Evolutionary conservation across 2,888 invertebrate species (phyloP).

Genomic region (Ariolimax columbianus): DNA sequence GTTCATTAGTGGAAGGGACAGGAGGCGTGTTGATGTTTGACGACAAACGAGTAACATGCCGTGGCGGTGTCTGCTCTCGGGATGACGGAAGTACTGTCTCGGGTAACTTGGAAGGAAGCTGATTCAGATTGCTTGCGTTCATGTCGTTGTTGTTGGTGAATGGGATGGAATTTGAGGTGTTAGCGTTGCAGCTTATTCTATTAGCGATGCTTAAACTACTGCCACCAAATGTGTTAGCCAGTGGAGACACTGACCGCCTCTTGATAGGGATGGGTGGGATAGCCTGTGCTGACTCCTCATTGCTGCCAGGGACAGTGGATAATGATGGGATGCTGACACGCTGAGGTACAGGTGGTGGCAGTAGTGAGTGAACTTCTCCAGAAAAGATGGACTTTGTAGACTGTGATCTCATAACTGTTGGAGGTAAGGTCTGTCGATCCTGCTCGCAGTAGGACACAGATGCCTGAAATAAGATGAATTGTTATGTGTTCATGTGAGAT

Average conservation of each 20-base stretch:
- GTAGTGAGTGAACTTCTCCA: not conserved
- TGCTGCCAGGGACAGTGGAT: not conserved
- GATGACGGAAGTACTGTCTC: not conserved
- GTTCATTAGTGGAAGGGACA: not conserved
- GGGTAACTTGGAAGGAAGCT: not conserved
- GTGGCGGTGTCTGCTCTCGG: not conserved
- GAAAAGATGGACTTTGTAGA: not conserved
- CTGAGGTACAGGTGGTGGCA: not conserved
- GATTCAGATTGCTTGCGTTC: not conserved
- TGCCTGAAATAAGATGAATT: not conserved
- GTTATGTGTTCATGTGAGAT: not conserved
- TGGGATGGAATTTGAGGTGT: not conserved
- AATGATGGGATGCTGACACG: not conserved
- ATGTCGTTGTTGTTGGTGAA: not conserved
- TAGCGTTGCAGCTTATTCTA: not conserved
- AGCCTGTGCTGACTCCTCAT: not conserved
- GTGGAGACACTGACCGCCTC: not conserved
- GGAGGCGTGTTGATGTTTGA: not conserved
- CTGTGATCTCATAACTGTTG: conserved; percentile 6
- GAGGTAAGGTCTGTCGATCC: not conserved
- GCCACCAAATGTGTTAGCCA: not conserved
- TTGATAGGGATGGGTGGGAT: conserved; percentile 25
- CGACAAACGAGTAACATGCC: not conserved
- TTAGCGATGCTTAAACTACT: conserved; percentile 1
- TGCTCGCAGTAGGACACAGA: not conserved